Conservation (phyloP, 2,113 vertebrate genomes). For the Oreocharis arfaki region DNA sequence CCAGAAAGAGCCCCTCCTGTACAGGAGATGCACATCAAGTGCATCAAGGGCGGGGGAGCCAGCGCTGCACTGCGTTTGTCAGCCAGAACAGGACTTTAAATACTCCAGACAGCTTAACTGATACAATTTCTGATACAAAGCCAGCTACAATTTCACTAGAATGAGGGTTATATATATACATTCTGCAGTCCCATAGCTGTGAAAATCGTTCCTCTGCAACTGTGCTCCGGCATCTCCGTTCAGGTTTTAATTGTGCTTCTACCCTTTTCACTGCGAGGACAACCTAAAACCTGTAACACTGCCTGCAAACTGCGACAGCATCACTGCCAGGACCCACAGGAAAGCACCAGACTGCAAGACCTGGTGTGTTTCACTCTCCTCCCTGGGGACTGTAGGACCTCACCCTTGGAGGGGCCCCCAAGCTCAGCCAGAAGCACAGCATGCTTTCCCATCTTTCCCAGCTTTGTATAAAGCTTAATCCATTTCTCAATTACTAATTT, state of each 20-base stretch:
- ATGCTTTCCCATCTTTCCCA: not conserved
- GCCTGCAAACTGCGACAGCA: not conserved
- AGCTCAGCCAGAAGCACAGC: accelerated
- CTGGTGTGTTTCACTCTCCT: not conserved
- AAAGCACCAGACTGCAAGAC: not conserved
- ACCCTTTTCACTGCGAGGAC: not conserved
- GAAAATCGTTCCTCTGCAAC: not conserved
- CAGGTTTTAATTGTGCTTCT: not conserved
- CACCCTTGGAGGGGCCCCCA: not conserved
- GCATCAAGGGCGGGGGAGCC: not conserved
- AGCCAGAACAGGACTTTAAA: not conserved
- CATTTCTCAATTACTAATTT: not conserved
- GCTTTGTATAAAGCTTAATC: conserved; percentile 10
- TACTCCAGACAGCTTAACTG: not conserved
- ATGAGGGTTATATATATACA: not conserved
- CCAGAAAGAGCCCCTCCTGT: not conserved
- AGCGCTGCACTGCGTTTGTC: not conserved
- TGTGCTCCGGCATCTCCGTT: not conserved
- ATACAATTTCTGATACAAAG: not conserved
- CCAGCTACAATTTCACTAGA: not conserved
- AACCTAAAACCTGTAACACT: not conserved
- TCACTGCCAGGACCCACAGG: not conserved
- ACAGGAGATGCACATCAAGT: not conserved
- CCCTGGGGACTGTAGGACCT: not conserved
- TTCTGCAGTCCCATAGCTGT: not conserved